Evolutionary conservation across 2,888 invertebrate species (phyloP), one percentile per base, ranked within the genome.

Genomic region (Chironomus tentans): DNA sequence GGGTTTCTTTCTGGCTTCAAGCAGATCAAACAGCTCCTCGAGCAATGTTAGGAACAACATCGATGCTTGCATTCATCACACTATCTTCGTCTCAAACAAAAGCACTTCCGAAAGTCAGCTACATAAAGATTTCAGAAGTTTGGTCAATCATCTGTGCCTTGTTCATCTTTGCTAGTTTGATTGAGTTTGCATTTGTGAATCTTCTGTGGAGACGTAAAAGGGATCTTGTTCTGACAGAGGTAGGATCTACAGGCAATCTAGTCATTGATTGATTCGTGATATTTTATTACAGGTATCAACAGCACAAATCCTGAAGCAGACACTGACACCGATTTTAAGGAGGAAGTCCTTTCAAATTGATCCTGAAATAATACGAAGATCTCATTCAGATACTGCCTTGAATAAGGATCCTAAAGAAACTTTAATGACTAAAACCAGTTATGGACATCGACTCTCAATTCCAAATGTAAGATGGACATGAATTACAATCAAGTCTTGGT

Each of bases 1-100:
- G 94, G 94, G 93, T 94, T 12, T 92, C 94, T 0, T 94, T 94
- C 82, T 94, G 94, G 94, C 83, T 94, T 77, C 94, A 94, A 82
- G 92, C 93, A 71, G 93, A 94, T 81, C 93, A 93, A 50, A 89
- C 93, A 13, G 91, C 94, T 1, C 94, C 94, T 12, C 87, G 94
- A 80, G 92, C 92, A 73, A 91, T 92, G 76, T 84, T 94, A 80
- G 93, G 93, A 90, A 85, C 82, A 80, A 73, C 68, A 47, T 61
- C 24, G 10, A 13, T 47, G 48, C 22, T 69, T 18, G 92, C 94
- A 62, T 94, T 94, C 81, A 94, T 94, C 80, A 94, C 94, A n/a
- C 85, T 94, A 77, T 93, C 93, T 48, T 92, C 93, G 6, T 92
- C 93, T 48, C 91, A 93, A 79, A 92, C 91, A 70, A 93, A 93